Base-by-base conservation (phyloP, 2,888 invertebrate species). In the Megastigmus dorsalis region DNA sequence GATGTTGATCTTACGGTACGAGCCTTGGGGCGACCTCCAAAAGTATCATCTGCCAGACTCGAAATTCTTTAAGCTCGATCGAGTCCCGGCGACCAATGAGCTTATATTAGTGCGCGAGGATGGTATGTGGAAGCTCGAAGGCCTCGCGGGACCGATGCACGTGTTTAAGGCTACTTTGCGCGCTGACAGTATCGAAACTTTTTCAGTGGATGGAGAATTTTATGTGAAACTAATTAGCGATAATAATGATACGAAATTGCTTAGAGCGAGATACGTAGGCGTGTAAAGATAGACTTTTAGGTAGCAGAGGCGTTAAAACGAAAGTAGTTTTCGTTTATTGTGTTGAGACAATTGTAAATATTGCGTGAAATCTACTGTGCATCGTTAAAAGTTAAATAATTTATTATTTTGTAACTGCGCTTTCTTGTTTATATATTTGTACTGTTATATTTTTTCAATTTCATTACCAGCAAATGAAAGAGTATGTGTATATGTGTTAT, bases 61-160 rank as follows among this genome's bases (percentile, higher is more conserved):
- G 13, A 36, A 20, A 0, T 9, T 68, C 0, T 52, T 76, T 18
- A 38, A 15, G 2, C 10, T 65, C 13, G 54, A 65, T 7, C 28
- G 2, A 0, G 54, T 68, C 3, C 50, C 36, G 3, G 18, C 33
- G 4, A 69, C 69, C n/a, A 54, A 66, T 9, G 83, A 86, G 62
- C 73, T 84, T 1, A 38, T 86, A 7, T 66, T 86, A 15, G 54
- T 82, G 3, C 74, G 82, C 26, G 80, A 80, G 4, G 81, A 85
- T 52, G 85, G 85, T 13, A 72, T 86, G 33, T 86, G 85, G 85
- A 81, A 79, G 73, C 74, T 86, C 3, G 81, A 80, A 20, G 83
- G 83, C 38, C 75, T 84, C 3, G 79, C 78, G 0, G 81, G 78
- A 10, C 85, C 83, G 0, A 76, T 76, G 50, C 78, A 77, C 13